Base-by-base conservation (phyloP, 2,797 vertebrate genomes). In the Cyclopterus lumpus region DNA sequence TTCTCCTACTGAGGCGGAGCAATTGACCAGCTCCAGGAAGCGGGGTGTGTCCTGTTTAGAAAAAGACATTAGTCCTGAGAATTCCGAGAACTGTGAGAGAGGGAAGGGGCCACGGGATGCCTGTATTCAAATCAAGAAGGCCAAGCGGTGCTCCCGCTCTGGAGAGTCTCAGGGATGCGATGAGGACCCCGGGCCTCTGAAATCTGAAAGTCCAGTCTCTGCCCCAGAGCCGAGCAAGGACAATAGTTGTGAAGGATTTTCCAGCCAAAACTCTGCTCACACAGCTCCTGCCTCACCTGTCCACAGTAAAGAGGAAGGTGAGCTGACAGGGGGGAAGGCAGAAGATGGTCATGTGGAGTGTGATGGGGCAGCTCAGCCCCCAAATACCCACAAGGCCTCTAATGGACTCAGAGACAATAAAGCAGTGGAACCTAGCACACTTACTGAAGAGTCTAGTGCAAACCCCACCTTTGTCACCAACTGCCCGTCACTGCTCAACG, bases 111-210 rank as follows among this genome's bases (percentile, higher is more conserved):
- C 42, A 42, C 94, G 90, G 75, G 92, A 96, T 67, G 89, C 94
- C 61, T 96, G 95, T 28, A 96, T 96, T 36, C 94, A 96, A 89
- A 91, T 96, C 82, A 99, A 98, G 93, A 96, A 95, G 91, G 94
- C 97, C 90, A 99, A 97, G 76, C 95, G 97, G 61, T 97, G 96
- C 82, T 93, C 97, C 32, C 96, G 95, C 79, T 96, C 97, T 30
- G 97, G 96, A 91, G 96, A 96, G 75, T 89, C 95, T 75, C 96
- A 94, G 87, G 97, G 94, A 91, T 95, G 95, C 2, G 96, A 97
- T 67, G 97, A 98, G 75, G 96, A 96, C 54, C 85, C 76, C 8
- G 84, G 77, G 36, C 83, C 84, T 67, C 67, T 90, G 49, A 96
- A 95, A 90, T 74, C 93, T 16, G 94, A 95, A 81, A 96, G 95